Percentiles rank a stretch among this genome's conserved stretches.
Conservation (phyloP, 1,140 invertebrate species). For the Trichonephila clavata region DNA sequence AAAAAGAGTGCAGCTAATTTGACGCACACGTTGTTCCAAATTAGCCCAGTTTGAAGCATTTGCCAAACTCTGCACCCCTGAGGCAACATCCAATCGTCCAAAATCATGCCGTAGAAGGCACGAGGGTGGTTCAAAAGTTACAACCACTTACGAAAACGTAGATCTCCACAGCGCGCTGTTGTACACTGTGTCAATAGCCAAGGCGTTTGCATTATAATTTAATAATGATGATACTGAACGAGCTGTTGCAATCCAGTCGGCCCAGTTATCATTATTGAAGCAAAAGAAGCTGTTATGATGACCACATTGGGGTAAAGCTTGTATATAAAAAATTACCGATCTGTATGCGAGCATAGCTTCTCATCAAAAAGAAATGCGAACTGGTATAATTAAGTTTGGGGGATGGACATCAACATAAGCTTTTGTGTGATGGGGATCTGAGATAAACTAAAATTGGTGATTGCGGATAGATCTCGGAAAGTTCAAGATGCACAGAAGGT, state of each 20-base stretch:
- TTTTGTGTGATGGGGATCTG: not conserved
- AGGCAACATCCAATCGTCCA: not conserved
- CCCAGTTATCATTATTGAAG: constrained; percentile 52
- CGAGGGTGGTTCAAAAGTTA: constrained; percentile 40
- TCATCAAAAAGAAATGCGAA: not conserved
- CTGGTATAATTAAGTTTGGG: constrained; percentile 20
- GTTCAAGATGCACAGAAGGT: not conserved
- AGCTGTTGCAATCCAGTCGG: constrained; percentile 39
- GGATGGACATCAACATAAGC: not conserved
- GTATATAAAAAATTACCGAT: constrained; percentile 14
- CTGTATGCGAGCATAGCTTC: constrained; percentile 36
- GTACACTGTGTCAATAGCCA: constrained; percentile 40
- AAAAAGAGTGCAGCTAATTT: not conserved
- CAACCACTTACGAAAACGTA: constrained; percentile 27
- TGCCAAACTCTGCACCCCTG: not conserved
- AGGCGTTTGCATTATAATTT: constrained; percentile 41
- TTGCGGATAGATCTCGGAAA: not conserved
- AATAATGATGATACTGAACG: constrained; percentile 49
- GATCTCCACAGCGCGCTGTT: not conserved
- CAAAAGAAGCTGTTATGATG: constrained; percentile 28
- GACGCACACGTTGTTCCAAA: not conserved
- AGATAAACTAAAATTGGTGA: constrained; percentile 25
- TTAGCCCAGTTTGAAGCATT: constrained; percentile 28
- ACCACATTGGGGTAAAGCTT: not conserved
- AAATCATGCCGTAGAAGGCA: not conserved